phyloP scores from a whole-genome alignment of 2,888 invertebrate genomes.

The Scrobipalpa atriplicella region DNA sequence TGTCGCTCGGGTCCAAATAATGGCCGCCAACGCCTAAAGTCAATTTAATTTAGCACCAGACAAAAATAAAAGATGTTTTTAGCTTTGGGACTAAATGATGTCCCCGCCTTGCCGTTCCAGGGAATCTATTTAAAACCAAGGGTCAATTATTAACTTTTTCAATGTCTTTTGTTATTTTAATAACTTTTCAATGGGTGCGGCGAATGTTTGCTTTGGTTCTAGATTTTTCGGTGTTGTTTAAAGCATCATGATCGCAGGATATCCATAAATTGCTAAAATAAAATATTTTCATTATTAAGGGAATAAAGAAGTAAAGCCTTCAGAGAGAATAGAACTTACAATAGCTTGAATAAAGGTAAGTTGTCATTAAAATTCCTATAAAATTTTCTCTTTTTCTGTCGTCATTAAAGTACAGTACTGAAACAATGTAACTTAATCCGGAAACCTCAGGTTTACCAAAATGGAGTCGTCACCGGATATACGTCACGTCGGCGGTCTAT shows the following conservation, averaged over 20 bases:
- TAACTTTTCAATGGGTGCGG: too few relatives aligned
- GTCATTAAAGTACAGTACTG: background rate
- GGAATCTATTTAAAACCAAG: slow-evolving; percentile 61
- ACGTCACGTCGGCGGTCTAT: slow-evolving; percentile 72
- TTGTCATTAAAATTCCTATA: background rate
- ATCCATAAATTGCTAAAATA: too few relatives aligned
- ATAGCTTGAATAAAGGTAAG: background rate
- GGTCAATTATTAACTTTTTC: slow-evolving; percentile 67
- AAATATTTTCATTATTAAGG: too few relatives aligned
- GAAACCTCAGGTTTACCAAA: slow-evolving; percentile 47
- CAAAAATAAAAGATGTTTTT: slow-evolving; percentile 58
- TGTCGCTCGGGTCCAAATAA: slow-evolving; percentile 37
- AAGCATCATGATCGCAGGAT: too few relatives aligned
- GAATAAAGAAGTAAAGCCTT: too few relatives aligned
- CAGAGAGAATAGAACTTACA: too few relatives aligned
- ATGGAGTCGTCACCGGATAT: slow-evolving; percentile 75
- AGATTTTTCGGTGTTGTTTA: too few relatives aligned
- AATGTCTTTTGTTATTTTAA: slow-evolving; percentile 49
- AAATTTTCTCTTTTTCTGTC: background rate
- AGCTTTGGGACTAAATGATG: slow-evolving; percentile 53
- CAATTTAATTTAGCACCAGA: slow-evolving; percentile 75
- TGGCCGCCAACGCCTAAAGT: slow-evolving; percentile 47
- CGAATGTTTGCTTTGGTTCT: too few relatives aligned
- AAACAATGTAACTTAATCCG: slow-evolving; percentile 36
- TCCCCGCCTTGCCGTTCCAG: slow-evolving; percentile 67